A percentile compares a stretch with the other conserved stretches of the same genome.
These are phyloP conservation scores for Coreoperca whiteheadi DNA, from an alignment of 2,113 vertebrate species.

Conservation along the genomic window DNA sequence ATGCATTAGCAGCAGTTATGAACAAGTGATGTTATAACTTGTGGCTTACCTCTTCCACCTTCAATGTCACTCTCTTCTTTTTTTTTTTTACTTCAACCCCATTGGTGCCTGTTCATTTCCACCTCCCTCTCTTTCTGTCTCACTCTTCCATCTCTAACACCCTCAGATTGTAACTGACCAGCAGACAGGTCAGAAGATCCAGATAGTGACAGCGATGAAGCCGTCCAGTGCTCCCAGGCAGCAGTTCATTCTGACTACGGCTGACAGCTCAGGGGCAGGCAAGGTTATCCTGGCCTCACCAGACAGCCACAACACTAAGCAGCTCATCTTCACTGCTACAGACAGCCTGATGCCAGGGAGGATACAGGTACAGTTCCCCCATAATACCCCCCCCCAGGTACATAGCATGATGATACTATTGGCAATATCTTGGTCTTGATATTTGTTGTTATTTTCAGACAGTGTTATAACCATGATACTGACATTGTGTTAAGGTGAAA, in stretches of 20 bases:
- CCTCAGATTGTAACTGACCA: slow-evolving; percentile 96
- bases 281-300: slow-evolving; percentile 96
- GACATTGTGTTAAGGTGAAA: background rate
- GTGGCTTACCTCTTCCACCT: slow-evolving; percentile 10
- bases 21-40: slow-evolving; percentile 16
- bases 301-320: slow-evolving; percentile 91
- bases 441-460: background rate
- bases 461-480: background rate
- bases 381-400: background rate
- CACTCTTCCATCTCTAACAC: slow-evolving; percentile 15
- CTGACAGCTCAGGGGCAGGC: slow-evolving; percentile 91
- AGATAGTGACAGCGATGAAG: slow-evolving; percentile 96
- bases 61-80: background rate
- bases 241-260: slow-evolving; percentile 95
- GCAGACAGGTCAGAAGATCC: slow-evolving; percentile 97
- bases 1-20: background rate
- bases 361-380: slow-evolving; percentile 89
- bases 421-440: slow-evolving; percentile 3
- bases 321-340: slow-evolving; percentile 95
- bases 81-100: background rate
- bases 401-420: background rate
- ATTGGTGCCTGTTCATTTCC: background rate
- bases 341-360: slow-evolving; percentile 94
- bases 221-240: slow-evolving; percentile 91
- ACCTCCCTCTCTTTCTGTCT: slow-evolving; percentile 17